Percentiles rank a stretch among this genome's conserved stretches.
Evolutionary conservation across 2,888 invertebrate species (phyloP).

Genomic region (Acanthoscelides obtectus): DNA sequence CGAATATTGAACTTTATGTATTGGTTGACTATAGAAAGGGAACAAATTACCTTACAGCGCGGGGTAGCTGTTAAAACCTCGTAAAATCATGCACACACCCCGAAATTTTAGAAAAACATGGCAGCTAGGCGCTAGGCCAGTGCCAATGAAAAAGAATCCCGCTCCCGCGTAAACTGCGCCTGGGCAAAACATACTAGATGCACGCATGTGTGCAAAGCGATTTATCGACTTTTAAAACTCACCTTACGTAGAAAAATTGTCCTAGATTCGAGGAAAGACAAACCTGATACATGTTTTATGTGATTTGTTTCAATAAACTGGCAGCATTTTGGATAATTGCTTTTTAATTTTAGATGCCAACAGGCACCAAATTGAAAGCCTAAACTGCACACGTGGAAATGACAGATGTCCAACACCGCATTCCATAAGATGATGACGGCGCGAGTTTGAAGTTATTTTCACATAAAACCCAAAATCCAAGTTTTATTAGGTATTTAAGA

Average conservation of each 20-base stretch:
- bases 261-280: not conserved
- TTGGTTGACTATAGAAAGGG: not conserved
- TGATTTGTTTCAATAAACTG: not conserved
- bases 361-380: not conserved
- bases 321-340: not conserved
- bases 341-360: not conserved
- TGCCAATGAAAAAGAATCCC: slow-evolving; percentile 35
- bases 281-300: not conserved
- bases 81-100: slow-evolving; percentile 51
- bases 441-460: too few relatives aligned
- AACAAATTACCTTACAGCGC: slow-evolving; percentile 34
- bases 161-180: slow-evolving; percentile 38
- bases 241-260: not conserved
- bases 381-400: not conserved
- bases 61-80: slow-evolving; percentile 42
- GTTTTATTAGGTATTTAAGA: too few relatives aligned
- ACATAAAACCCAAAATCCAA: too few relatives aligned
- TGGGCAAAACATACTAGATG: slow-evolving; percentile 22
- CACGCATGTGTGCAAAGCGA: slow-evolving; percentile 7
- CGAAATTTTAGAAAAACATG: slow-evolving; percentile 71
- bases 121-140: slow-evolving; percentile 52
- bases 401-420: not conserved
- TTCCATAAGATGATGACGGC: not conserved
- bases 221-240: slow-evolving; percentile 16
- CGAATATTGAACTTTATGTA: not conserved